Conservation (phyloP, 2,797 vertebrate species). For the Chaunax sp. region DNA sequence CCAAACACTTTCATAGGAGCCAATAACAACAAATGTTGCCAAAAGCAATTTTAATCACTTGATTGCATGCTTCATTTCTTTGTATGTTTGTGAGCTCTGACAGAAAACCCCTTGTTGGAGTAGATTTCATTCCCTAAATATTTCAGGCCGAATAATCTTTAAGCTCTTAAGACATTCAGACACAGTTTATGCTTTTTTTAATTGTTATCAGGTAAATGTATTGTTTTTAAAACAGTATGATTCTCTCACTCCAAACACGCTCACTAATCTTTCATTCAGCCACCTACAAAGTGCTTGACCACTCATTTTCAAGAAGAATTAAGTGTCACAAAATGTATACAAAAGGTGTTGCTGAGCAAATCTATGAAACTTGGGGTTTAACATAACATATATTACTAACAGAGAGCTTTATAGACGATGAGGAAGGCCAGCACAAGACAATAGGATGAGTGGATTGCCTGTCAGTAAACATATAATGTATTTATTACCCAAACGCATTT, state of each 20-base stretch:
- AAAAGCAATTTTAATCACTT: slow-evolving; percentile 54
- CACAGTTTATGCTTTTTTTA: slow-evolving; percentile 29
- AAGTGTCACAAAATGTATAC: slow-evolving; percentile 21
- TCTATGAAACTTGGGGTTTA: slow-evolving; percentile 11
- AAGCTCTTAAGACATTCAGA: slow-evolving; percentile 26
- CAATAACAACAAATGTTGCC: slow-evolving; percentile 54
- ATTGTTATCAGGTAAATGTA: slow-evolving; percentile 35
- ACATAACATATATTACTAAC: not conserved
- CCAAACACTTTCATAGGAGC: slow-evolving; percentile 50
- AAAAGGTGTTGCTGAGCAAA: slow-evolving; percentile 10
- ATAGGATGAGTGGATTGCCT: not conserved
- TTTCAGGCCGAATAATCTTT: slow-evolving; percentile 34
- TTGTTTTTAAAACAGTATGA: slow-evolving; percentile 24
- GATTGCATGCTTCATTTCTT: slow-evolving; percentile 44
- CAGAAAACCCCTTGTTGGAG: slow-evolving; percentile 4
- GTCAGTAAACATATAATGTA: not conserved
- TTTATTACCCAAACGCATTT: not conserved
- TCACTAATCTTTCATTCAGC: slow-evolving; percentile 20
- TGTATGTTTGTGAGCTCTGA: slow-evolving; percentile 35
- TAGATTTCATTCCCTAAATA: slow-evolving; percentile 5
- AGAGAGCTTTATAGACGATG: not conserved
- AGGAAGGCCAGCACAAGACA: not conserved
- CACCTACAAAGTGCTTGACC: slow-evolving; percentile 25
- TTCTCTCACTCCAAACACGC: slow-evolving; percentile 36
- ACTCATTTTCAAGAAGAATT: slow-evolving; percentile 19